These are phyloP conservation scores for Babylonia areolata DNA, from an alignment of 1,140 invertebrate species.

Conservation along the genomic window DNA sequence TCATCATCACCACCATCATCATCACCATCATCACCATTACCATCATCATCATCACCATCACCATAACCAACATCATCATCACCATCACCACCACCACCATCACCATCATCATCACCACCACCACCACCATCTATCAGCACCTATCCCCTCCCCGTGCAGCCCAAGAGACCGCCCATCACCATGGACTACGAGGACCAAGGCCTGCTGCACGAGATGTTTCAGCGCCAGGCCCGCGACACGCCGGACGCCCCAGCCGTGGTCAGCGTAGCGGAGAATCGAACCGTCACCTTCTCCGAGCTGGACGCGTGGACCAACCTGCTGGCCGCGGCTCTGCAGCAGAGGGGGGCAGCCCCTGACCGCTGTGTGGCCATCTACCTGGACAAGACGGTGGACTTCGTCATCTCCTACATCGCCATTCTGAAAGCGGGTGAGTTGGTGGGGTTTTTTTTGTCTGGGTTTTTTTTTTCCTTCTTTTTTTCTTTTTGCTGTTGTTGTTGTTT, in stretches of 20 bases:
- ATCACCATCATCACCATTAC: too few species aligned
- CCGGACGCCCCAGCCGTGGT: conserved; percentile 67
- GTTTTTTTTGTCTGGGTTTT: too few species aligned
- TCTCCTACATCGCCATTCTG: conserved; percentile 77
- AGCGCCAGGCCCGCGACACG: conserved; percentile 58
- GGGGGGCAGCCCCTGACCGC: conserved; percentile 64
- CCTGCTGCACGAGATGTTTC: conserved; percentile 70
- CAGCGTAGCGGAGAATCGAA: conserved; percentile 46
- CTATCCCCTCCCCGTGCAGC: neutral
- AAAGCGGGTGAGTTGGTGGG: conserved; percentile 76
- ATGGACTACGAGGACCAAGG: conserved; percentile 64
- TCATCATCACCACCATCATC: too few species aligned
- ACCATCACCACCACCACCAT: too few species aligned
- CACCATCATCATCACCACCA: too few species aligned
- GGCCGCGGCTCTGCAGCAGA: conserved; percentile 52
- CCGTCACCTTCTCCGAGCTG: conserved; percentile 65
- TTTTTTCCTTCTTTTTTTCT: too few species aligned
- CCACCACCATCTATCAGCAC: too few species aligned
- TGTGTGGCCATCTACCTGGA: conserved; percentile 77
- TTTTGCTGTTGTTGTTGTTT: too few species aligned
- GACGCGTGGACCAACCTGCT: conserved; percentile 63
- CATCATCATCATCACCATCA: too few species aligned
- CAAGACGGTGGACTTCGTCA: conserved; percentile 72
- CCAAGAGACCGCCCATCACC: neutral
- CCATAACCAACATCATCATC: too few species aligned